Percentiles rank a stretch among this genome's conserved stretches.
phyloP scores from a whole-genome alignment of 2,888 invertebrate genomes.

The Epiblema foenella region DNA sequence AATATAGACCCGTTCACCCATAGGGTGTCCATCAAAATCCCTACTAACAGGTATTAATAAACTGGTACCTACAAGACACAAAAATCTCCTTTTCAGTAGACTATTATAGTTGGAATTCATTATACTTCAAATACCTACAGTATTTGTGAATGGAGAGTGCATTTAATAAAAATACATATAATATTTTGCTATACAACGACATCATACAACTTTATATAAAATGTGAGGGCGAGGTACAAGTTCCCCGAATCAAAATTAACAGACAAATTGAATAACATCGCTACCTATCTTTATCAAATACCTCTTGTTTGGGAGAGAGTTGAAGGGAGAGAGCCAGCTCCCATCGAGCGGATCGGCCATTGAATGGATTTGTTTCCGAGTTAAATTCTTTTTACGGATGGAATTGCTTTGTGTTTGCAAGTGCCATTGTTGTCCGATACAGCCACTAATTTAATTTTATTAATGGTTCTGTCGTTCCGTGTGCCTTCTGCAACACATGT shows the following conservation, averaged over 20 bases:
- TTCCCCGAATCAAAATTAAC: slow-evolving; percentile 31
- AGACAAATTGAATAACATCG: slow-evolving; percentile 37
- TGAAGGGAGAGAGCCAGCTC: slow-evolving; percentile 20
- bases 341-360: slow-evolving; percentile 35
- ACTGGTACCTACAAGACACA: background rate
- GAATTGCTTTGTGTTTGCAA: slow-evolving; percentile 57
- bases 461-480: slow-evolving; percentile 64
- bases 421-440: slow-evolving; percentile 66
- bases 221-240: slow-evolving; percentile 14
- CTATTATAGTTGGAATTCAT: background rate
- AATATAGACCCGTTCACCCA: no score
- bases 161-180: slow-evolving; percentile 16
- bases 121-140: slow-evolving; percentile 1
- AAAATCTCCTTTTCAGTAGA: background rate
- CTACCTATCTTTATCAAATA: slow-evolving; percentile 30
- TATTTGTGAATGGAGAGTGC: slow-evolving; percentile 1
- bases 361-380: slow-evolving; percentile 49
- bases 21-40: no score
- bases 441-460: slow-evolving; percentile 71
- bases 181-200: slow-evolving; percentile 11
- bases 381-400: slow-evolving; percentile 53
- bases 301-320: slow-evolving; percentile 30
- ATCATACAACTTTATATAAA: slow-evolving; percentile 19
- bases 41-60: no score
- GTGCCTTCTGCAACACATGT: slow-evolving; percentile 46